These are phyloP conservation scores for Elysia crispata DNA, from an alignment of 2,888 invertebrate species.

Conservation along the genomic window DNA sequence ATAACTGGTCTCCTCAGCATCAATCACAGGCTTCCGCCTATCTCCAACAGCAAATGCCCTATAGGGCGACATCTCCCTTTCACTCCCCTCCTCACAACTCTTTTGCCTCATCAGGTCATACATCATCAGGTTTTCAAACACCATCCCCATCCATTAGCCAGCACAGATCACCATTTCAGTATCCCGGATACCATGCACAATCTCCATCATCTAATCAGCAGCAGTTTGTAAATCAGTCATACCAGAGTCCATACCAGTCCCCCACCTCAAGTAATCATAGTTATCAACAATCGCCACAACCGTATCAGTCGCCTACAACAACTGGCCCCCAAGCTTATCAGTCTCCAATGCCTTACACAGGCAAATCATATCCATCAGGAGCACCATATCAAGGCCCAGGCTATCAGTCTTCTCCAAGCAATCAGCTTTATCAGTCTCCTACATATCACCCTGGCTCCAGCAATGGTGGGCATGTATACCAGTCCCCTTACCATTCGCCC, in stretches of 20 bases:
- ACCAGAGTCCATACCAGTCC: constrained; percentile 42
- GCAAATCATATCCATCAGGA: constrained; percentile 21
- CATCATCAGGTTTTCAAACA: constrained; percentile 23
- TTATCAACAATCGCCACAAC: constrained; percentile 40
- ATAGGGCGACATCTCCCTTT: constrained; percentile 28
- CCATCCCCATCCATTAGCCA: constrained; percentile 26
- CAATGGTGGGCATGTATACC: constrained; percentile 29
- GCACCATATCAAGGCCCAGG: constrained; percentile 11
- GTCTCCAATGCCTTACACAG: neutral
- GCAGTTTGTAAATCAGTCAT: constrained; percentile 21
- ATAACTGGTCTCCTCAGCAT: too few relatives aligned
- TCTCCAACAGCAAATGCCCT: constrained; percentile 1
- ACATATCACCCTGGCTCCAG: neutral
- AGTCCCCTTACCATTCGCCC: constrained; percentile 40
- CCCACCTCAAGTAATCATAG: constrained; percentile 26
- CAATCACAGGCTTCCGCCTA: too few relatives aligned
- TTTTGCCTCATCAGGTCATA: constrained; percentile 16
- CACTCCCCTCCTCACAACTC: constrained; percentile 43
- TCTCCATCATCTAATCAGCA: constrained; percentile 32
- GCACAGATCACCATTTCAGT: constrained; percentile 27
- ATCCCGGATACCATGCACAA: neutral
- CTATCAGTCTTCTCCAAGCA: constrained; percentile 27
- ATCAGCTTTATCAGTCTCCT: constrained; percentile 22
- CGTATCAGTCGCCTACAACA: constrained; percentile 34
- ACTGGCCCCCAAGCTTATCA: constrained; percentile 18